These are phyloP conservation scores for Cyclopterus lumpus DNA, from an alignment of 2,797 vertebrate species.

Conservation along the genomic window DNA sequence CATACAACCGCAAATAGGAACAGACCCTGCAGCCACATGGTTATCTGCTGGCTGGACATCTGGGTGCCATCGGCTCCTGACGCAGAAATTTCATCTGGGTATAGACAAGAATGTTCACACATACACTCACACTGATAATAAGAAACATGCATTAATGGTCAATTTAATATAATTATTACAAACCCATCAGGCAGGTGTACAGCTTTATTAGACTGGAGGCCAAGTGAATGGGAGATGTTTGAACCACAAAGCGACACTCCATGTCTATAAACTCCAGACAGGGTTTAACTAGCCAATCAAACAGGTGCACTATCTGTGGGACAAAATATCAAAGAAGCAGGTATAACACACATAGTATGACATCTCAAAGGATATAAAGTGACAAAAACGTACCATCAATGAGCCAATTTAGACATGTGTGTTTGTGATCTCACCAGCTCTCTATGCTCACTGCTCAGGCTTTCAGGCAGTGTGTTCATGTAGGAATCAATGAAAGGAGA, in stretches of 20 bases:
- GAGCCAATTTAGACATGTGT: not conserved
- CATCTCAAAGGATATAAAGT: not conserved
- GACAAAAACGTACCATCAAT: not conserved
- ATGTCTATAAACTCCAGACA: conserved; percentile 88
- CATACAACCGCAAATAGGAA: conserved; percentile 94
- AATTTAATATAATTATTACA: conserved; percentile 44
- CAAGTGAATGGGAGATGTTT: conserved; percentile 90
- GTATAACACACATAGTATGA: conserved; percentile 4
- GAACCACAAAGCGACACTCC: conserved; percentile 87
- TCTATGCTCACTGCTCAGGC: conserved; percentile 83
- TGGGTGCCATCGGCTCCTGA: conserved; percentile 66
- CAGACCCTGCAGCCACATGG: conserved; percentile 90
- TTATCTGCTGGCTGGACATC: conserved; percentile 87
- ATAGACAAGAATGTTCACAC: conserved; percentile 21
- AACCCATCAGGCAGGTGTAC: conserved; percentile 90
- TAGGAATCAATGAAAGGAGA: conserved; percentile 93
- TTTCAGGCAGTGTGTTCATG: conserved; percentile 87
- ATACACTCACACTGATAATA: not conserved
- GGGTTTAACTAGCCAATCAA: conserved; percentile 92
- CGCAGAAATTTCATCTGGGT: conserved; percentile 87
- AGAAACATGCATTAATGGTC: not conserved
- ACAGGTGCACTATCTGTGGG: conserved; percentile 88
- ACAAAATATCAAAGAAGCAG: conserved; percentile 38
- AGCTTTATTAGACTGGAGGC: conserved; percentile 89
- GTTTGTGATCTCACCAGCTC: conserved; percentile 82